A percentile compares a stretch with the other conserved stretches of the same genome.
These are phyloP conservation scores for Phoeniculus purpureus DNA, from an alignment of 2,797 vertebrate species.

Conservation along the genomic window DNA sequence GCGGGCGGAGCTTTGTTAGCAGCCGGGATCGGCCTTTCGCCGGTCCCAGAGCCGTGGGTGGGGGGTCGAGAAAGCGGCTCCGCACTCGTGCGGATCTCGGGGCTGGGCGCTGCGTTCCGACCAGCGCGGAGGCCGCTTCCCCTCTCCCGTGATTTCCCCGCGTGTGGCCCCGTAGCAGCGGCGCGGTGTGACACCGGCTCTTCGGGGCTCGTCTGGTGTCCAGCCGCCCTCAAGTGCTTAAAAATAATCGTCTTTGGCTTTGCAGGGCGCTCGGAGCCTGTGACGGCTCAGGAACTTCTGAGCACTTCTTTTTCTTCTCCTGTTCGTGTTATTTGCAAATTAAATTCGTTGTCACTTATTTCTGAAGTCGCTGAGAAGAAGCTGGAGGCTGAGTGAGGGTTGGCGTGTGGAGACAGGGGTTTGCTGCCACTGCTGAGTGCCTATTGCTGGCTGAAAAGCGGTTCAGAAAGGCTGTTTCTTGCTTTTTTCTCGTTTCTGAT, in stretches of 20 bases:
- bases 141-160: not conserved
- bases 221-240: not conserved
- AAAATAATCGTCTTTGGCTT: not conserved
- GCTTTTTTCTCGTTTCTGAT: not conserved
- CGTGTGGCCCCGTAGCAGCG: not conserved
- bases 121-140: too few species aligned
- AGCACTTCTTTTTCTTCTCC: too few species aligned
- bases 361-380: not conserved
- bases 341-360: not conserved
- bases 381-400: not conserved
- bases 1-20: not conserved
- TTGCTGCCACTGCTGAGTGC: not conserved
- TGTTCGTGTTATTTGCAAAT: fast-evolving
- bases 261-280: not conserved
- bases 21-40: not conserved
- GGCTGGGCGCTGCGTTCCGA: not conserved
- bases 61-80: not conserved
- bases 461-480: not conserved
- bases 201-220: fast-evolving
- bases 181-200: not conserved
- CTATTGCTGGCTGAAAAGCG: not conserved
- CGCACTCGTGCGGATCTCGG: not conserved
- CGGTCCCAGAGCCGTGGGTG: not conserved
- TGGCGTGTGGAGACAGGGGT: not conserved
- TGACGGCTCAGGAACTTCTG: conserved; percentile 28